phyloP scores from a whole-genome alignment of 2,797 vertebrate genomes.

The Malacoraja senta region DNA sequence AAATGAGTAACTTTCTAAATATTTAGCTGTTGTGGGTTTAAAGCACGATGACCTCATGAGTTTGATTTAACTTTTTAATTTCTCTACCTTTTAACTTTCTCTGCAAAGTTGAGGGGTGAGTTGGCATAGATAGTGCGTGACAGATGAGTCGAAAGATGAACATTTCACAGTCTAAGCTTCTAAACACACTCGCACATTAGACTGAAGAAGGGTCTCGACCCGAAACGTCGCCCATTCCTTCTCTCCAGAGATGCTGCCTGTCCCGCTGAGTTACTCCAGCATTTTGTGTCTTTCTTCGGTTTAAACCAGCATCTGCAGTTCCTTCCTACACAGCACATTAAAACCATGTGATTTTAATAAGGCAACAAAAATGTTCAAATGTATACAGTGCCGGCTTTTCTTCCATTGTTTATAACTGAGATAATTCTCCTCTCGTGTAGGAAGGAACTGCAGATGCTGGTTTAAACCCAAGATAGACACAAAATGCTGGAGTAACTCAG shows the following conservation, averaged over 20 bases:
- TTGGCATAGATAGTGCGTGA: not conserved
- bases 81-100: not conserved
- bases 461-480: too few species aligned
- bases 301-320: too few species aligned
- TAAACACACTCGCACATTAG: not conserved
- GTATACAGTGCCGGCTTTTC: not conserved
- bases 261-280: too few species aligned
- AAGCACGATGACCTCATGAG: not conserved
- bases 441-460: too few species aligned
- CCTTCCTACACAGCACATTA: not conserved
- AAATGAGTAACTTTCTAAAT: constrained; percentile 11
- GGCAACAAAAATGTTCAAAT: not conserved
- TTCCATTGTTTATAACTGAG: not conserved
- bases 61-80: not conserved
- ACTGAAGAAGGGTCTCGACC: not conserved
- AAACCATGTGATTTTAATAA: not conserved
- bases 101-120: not conserved
- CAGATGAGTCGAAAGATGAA: not conserved
- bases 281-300: too few species aligned
- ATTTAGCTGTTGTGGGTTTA: not conserved
- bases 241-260: too few species aligned
- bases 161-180: too few species aligned
- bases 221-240: too few species aligned
- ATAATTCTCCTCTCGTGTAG: not conserved
- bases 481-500: too few species aligned